These are phyloP conservation scores for Leucoraja erinaceus DNA, from an alignment of 2,113 vertebrate genomes.

Conservation along the genomic window DNA sequence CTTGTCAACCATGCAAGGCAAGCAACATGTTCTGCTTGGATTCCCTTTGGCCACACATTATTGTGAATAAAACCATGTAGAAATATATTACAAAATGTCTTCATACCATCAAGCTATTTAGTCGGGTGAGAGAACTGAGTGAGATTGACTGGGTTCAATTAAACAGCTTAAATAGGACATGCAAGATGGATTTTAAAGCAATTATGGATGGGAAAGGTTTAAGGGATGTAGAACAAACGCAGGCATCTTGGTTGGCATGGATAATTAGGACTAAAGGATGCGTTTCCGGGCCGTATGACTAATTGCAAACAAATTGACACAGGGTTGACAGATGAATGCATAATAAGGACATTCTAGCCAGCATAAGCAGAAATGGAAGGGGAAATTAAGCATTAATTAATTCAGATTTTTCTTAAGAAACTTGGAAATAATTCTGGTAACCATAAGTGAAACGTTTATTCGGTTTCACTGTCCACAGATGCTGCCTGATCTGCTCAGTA, in stretches of 20 bases:
- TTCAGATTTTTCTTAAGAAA: not conserved
- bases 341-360: not conserved
- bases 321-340: not conserved
- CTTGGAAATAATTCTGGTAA: too few relatives aligned
- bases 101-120: not conserved
- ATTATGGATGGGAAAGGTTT: not conserved
- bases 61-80: not conserved
- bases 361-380: not conserved
- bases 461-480: too few relatives aligned
- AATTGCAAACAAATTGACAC: not conserved
- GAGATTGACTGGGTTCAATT: not conserved
- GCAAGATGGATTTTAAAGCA: not conserved
- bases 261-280: too few relatives aligned
- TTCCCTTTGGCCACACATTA: not conserved
- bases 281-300: too few relatives aligned
- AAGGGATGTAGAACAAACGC: too few relatives aligned
- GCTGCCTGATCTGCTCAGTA: too few relatives aligned
- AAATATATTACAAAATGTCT: not conserved
- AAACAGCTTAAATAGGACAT: not conserved
- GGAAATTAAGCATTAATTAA: not conserved
- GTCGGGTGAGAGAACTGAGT: not conserved
- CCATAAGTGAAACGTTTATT: too few relatives aligned
- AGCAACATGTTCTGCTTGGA: not conserved
- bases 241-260: too few relatives aligned
- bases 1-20: not conserved